phyloP scores from a whole-genome alignment of 2,888 invertebrate genomes.

The Mythimna pallens region DNA sequence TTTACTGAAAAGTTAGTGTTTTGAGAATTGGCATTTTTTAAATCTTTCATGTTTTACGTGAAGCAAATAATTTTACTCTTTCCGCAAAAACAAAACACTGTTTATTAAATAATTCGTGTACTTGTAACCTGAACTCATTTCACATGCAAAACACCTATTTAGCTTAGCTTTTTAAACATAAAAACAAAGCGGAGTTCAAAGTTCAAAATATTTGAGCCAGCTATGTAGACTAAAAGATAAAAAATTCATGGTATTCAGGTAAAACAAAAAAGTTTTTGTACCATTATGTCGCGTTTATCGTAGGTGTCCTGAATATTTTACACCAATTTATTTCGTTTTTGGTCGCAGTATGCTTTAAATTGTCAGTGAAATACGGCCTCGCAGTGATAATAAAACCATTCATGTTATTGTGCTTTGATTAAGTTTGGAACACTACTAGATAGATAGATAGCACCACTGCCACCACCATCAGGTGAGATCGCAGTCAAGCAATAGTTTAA shows the following conservation, averaged over 20 bases:
- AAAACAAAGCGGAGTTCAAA: conserved; percentile 4
- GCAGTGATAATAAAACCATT: neutral
- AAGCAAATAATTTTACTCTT: neutral
- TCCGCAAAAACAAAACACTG: neutral
- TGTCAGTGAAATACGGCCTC: conserved; percentile 14
- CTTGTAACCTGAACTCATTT: neutral
- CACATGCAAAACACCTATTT: neutral
- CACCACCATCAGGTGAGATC: too few species aligned
- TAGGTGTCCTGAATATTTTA: conserved; percentile 9
- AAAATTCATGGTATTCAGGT: conserved; percentile 6
- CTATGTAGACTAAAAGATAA: neutral
- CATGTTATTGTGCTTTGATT: neutral
- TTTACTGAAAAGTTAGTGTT: too few species aligned
- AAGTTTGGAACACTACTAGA: too few species aligned
- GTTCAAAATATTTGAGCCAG: neutral
- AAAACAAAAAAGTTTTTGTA: conserved; percentile 12
- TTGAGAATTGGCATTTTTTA: too few species aligned
- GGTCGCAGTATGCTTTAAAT: conserved; percentile 5
- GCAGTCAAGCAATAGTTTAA: too few species aligned
- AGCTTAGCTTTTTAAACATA: neutral
- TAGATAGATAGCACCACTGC: too few species aligned
- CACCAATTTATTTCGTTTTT: conserved; percentile 18
- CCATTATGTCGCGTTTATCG: conserved; percentile 12
- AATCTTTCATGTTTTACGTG: neutral
- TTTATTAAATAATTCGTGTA: neutral